phyloP scores from a whole-genome alignment of 2,797 vertebrate species.

The Betta splendens region DNA sequence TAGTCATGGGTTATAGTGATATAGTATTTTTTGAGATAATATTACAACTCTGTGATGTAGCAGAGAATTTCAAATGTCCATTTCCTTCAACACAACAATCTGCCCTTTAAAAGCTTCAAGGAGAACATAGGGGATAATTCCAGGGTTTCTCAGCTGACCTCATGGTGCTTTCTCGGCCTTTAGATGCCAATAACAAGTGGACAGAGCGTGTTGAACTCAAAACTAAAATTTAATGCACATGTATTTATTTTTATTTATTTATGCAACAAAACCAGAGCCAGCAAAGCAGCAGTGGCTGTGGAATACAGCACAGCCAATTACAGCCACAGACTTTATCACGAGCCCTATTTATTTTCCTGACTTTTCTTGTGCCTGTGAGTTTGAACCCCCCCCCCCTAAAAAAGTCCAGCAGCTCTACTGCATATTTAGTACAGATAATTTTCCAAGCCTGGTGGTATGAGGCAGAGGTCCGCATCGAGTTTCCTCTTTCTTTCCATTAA shows the following conservation, averaged over 20 bases:
- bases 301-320: neutral
- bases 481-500: constrained; percentile 80
- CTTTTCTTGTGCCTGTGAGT: constrained; percentile 15
- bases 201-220: neutral
- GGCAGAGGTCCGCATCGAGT: constrained; percentile 72
- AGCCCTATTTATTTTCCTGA: constrained; percentile 1
- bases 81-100: constrained; percentile 36
- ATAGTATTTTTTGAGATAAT: neutral
- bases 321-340: neutral
- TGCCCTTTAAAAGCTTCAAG: constrained; percentile 33
- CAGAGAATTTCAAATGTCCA: constrained; percentile 15
- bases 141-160: constrained; percentile 48
- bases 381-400: constrained; percentile 42
- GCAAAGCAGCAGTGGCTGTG: neutral
- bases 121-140: constrained; percentile 58
- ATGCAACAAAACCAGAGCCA: neutral
- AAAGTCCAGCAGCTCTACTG: constrained; percentile 54
- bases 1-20: neutral
- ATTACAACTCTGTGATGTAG: neutral
- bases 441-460: constrained; percentile 66
- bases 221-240: constrained; percentile 3
- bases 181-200: constrained; percentile 8
- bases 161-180: constrained; percentile 13
- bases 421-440: constrained; percentile 70
- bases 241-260: neutral